Conservation (phyloP, 2,888 invertebrate species). For the Cataglyphis livida region DNA sequence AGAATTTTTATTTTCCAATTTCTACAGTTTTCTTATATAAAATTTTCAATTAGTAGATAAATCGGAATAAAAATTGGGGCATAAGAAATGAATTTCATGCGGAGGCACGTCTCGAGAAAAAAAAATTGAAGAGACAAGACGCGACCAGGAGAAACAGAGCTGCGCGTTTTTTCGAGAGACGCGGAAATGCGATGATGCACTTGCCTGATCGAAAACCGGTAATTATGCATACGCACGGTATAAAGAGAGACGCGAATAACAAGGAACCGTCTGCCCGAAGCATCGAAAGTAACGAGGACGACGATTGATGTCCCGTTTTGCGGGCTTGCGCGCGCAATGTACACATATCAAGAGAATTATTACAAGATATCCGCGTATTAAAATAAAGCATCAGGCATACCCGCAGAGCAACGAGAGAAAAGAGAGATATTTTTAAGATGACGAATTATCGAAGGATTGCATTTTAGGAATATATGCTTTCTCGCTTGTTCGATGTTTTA, state of each 20-base stretch:
- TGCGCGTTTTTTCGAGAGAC: constrained; percentile 32
- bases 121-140: not conserved
- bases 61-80: not conserved
- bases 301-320: constrained; percentile 72
- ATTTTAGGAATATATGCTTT: constrained; percentile 47
- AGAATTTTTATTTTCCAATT: not conserved
- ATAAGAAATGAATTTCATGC: not conserved
- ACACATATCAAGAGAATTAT: constrained; percentile 66
- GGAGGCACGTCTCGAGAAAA: not conserved
- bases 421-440: constrained; percentile 67
- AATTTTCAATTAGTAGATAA: not conserved
- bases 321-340: constrained; percentile 51
- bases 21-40: not conserved
- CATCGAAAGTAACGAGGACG: constrained; percentile 73
- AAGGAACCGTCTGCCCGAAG: constrained; percentile 69
- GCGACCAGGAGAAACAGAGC: not conserved
- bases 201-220: constrained; percentile 69
- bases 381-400: constrained; percentile 64
- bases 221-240: constrained; percentile 69
- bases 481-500: constrained; percentile 20
- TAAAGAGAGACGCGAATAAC: constrained; percentile 67
- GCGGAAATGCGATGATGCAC: constrained; percentile 57
- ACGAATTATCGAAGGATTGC: constrained; percentile 69
- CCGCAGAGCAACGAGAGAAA: constrained; percentile 11
- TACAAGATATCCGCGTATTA: constrained; percentile 67